Evolutionary conservation across 2,888 invertebrate genomes (phyloP).

Genomic region (Galeopsomyia nigrocyanea): DNA sequence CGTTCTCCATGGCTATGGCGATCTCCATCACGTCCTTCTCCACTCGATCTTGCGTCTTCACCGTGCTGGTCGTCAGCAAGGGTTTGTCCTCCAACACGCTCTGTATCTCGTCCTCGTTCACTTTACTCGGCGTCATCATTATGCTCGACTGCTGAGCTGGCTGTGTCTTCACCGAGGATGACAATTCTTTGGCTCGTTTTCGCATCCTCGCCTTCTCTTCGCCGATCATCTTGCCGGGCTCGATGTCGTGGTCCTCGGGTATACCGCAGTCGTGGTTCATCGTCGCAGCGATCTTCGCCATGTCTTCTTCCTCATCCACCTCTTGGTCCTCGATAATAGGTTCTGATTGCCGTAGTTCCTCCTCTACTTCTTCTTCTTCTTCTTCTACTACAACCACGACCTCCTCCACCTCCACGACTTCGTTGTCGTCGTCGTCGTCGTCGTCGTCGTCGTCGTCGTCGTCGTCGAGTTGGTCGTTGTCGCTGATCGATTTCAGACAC

Average conservation of each 20-base stretch:
- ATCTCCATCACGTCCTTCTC: constrained; percentile 60
- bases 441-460: not conserved
- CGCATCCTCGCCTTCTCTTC: constrained; percentile 28
- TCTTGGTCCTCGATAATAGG: constrained; percentile 10
- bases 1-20: constrained; percentile 61
- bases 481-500: not conserved
- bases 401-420: constrained; percentile 34
- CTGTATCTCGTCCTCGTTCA: constrained; percentile 48
- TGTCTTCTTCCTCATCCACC: constrained; percentile 17
- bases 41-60: constrained; percentile 63
- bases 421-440: constrained; percentile 17
- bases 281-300: constrained; percentile 42
- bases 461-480: not conserved
- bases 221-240: constrained; percentile 30
- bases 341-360: constrained; percentile 4
- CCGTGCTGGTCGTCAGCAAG: constrained; percentile 56
- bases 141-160: constrained; percentile 49
- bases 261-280: constrained; percentile 44
- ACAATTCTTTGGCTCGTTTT: constrained; percentile 29
- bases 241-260: constrained; percentile 26
- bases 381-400: not conserved
- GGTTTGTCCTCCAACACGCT: constrained; percentile 51
- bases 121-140: constrained; percentile 37
- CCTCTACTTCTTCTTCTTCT: constrained; percentile 16
- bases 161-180: constrained; percentile 61